Evolutionary conservation across 2,797 vertebrate species (phyloP).

Genomic region (Coilia nasus): DNA sequence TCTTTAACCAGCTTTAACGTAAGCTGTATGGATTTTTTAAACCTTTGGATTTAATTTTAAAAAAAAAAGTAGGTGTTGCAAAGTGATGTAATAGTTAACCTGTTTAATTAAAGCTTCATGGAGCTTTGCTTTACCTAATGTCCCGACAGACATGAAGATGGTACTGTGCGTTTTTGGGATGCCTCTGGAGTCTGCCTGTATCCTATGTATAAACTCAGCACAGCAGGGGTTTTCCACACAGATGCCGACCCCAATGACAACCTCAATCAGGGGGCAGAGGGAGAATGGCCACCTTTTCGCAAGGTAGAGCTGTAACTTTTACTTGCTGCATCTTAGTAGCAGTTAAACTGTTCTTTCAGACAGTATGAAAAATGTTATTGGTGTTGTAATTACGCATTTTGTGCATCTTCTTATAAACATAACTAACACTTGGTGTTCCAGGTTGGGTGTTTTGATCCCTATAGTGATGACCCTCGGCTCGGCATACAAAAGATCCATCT

Average conservation of each 20-base stretch:
- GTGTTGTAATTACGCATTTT: not conserved
- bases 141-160: constrained; percentile 88
- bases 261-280: constrained; percentile 86
- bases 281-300: constrained; percentile 95
- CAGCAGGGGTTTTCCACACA: constrained; percentile 87
- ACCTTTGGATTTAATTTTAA: too few species aligned
- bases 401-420: not conserved
- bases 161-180: constrained; percentile 96
- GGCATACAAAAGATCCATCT: constrained; percentile 98
- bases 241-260: constrained; percentile 91
- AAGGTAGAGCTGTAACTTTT: constrained; percentile 75
- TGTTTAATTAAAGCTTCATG: not conserved
- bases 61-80: not conserved
- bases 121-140: not conserved
- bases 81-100: not conserved
- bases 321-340: not conserved
- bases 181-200: constrained; percentile 93
- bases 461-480: constrained; percentile 96
- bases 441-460: constrained; percentile 98
- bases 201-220: constrained; percentile 93
- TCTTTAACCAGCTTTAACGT: too few species aligned
- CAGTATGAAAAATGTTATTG: too few species aligned
- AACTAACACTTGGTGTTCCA: constrained; percentile 55
- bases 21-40: too few species aligned
- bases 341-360: not conserved